Evolutionary conservation across 2,888 invertebrate species (phyloP).

Genomic region (Agrochola lota): DNA sequence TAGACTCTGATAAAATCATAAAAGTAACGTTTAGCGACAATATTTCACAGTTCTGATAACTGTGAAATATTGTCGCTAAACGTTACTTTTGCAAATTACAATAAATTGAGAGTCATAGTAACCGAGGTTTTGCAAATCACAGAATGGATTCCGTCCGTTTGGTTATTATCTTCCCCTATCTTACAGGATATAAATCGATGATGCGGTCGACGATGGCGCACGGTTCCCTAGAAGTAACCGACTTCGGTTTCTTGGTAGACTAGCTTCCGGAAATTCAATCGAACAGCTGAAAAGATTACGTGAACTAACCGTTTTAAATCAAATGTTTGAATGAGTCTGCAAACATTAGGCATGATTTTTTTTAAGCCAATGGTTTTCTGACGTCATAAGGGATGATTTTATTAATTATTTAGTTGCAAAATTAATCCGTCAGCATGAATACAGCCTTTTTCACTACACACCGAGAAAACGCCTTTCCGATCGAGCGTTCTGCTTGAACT

Average conservation of each 20-base stretch:
- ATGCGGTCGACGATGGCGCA: conserved; percentile 3
- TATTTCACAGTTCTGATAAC: neutral
- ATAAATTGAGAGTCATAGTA: neutral
- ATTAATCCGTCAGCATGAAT: too few species aligned
- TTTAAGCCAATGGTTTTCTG: neutral
- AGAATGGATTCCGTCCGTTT: neutral
- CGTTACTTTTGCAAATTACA: conserved; percentile 2
- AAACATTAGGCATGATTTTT: neutral
- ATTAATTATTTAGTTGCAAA: too few species aligned
- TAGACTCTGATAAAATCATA: neutral
- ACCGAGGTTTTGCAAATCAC: neutral
- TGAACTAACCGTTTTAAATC: conserved; percentile 11
- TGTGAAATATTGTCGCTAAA: too few species aligned
- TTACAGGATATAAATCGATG: conserved; percentile 25
- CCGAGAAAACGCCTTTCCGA: neutral
- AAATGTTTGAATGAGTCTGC: conserved; percentile 3
- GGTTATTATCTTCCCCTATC: neutral
- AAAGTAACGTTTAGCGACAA: neutral
- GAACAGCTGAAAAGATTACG: conserved; percentile 38
- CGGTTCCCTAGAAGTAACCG: conserved; percentile 34
- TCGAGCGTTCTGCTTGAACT: neutral
- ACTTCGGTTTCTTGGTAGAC: conserved; percentile 31
- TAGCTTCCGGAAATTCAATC: conserved; percentile 15
- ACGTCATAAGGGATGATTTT: too few species aligned
- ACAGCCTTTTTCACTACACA: neutral